A percentile compares a stretch with the other conserved stretches of the same genome.
Evolutionary conservation across 2,888 invertebrate genomes (phyloP).

Genomic region (Notodonta dromedarius): DNA sequence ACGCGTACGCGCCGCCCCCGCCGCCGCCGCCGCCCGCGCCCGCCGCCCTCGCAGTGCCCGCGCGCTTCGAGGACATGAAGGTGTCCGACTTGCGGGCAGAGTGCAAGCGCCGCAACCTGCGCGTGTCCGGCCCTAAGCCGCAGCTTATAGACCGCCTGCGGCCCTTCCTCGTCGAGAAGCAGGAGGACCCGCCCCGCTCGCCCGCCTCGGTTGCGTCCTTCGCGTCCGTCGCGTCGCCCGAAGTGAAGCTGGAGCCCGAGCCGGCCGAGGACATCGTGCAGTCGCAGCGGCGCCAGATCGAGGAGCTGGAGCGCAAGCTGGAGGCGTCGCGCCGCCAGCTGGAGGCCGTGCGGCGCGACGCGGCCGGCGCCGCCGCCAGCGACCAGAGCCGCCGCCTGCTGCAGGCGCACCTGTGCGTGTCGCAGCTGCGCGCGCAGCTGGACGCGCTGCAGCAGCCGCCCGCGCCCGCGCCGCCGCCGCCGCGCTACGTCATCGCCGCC

Average conservation of each 20-base stretch:
- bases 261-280: conserved; percentile 89
- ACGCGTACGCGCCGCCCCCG: conserved; percentile 76
- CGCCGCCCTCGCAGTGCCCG: conserved; percentile 68
- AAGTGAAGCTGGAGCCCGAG: conserved; percentile 64
- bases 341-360: conserved; percentile 86
- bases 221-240: conserved; percentile 64
- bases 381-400: conserved; percentile 79
- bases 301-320: conserved; percentile 92
- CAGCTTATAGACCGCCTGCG: conserved; percentile 96
- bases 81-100: conserved; percentile 97
- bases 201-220: conserved; percentile 66
- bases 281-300: conserved; percentile 93
- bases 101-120: conserved; percentile 95
- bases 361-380: conserved; percentile 78
- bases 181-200: conserved; percentile 76
- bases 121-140: conserved; percentile 98
- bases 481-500: conserved; percentile 69
- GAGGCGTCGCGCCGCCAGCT: conserved; percentile 91
- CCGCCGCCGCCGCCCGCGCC: conserved; percentile 80
- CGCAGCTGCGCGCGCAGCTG: conserved; percentile 85
- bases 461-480: conserved; percentile 57
- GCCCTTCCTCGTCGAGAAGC: conserved; percentile 85
- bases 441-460: conserved; percentile 84
- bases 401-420: conserved; percentile 85
- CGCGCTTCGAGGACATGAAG: conserved; percentile 97